Percentiles rank a stretch among this genome's conserved stretches.
Evolutionary conservation across 2,113 vertebrate species (phyloP).

Genomic region (Aramus guarauna): DNA sequence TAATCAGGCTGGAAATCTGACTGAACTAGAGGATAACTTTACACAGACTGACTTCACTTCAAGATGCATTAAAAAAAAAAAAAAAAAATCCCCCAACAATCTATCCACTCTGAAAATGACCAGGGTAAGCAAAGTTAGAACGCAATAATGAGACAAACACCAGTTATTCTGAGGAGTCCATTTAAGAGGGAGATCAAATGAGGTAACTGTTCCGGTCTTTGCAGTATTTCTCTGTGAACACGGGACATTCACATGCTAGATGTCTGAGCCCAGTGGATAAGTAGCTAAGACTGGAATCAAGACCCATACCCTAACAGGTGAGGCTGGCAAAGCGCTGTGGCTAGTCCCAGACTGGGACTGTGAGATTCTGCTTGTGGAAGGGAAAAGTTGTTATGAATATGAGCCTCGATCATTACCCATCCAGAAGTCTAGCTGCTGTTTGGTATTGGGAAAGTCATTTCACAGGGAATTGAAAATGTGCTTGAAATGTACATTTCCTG

Average conservation of each 20-base stretch:
- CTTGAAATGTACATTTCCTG: neutral
- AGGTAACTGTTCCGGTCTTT: neutral
- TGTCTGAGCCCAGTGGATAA: neutral
- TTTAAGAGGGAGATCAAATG: neutral
- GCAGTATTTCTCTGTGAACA: neutral
- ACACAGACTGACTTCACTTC: neutral
- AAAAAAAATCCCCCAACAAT: too few species aligned
- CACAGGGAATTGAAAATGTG: neutral
- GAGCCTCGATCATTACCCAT: neutral
- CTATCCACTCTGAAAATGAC: neutral
- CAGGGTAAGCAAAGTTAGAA: neutral
- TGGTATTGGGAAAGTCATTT: neutral
- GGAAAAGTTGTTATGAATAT: neutral
- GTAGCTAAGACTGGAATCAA: neutral
- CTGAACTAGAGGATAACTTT: neutral
- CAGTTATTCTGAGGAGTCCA: neutral
- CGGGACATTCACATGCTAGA: neutral
- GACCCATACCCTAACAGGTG: neutral
- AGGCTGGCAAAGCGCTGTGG: neutral
- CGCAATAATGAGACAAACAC: neutral
- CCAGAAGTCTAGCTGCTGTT: neutral
- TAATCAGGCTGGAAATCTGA: neutral
- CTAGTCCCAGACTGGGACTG: fast-evolving
- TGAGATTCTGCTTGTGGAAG: neutral
- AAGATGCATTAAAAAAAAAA: neutral